A percentile compares a stretch with the other conserved stretches of the same genome.
These are phyloP conservation scores for Sylvilagus floridanus DNA, from an alignment of 2,797 vertebrate genomes.

Conservation along the genomic window DNA sequence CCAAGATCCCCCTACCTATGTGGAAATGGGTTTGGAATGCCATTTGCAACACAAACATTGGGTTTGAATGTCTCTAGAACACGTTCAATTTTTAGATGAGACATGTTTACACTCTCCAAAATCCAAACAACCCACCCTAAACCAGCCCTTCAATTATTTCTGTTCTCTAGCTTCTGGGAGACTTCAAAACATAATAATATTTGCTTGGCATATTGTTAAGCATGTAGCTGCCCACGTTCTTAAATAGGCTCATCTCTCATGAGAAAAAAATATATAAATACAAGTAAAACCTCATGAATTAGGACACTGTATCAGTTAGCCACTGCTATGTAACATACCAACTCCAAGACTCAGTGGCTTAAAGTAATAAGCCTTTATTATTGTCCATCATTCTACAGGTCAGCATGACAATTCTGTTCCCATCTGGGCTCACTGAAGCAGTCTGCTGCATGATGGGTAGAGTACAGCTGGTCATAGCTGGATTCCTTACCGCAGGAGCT, in stretches of 20 bases:
- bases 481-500: neutral
- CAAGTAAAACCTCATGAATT: neutral
- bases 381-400: neutral
- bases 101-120: conserved; percentile 63
- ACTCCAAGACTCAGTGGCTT: neutral
- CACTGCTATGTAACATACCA: neutral
- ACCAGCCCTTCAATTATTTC: conserved; percentile 56
- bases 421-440: neutral
- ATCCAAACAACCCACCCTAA: conserved; percentile 66
- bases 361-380: neutral
- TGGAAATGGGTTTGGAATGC: conserved; percentile 51
- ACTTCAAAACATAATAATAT: conserved; percentile 54
- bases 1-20: conserved; percentile 39
- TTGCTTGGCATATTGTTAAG: neutral
- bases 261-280: neutral
- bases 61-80: conserved; percentile 58
- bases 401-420: neutral
- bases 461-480: neutral
- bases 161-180: conserved; percentile 44
- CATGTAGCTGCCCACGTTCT: neutral
- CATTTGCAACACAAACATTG: conserved; percentile 67
- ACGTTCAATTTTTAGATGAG: conserved; percentile 67
- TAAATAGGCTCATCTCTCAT: neutral
- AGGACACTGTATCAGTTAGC: neutral
- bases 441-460: neutral